Percentiles rank a stretch among this genome's conserved stretches.
Evolutionary conservation across 2,888 invertebrate species (phyloP).

Genomic region (Papilio demoleus): DNA sequence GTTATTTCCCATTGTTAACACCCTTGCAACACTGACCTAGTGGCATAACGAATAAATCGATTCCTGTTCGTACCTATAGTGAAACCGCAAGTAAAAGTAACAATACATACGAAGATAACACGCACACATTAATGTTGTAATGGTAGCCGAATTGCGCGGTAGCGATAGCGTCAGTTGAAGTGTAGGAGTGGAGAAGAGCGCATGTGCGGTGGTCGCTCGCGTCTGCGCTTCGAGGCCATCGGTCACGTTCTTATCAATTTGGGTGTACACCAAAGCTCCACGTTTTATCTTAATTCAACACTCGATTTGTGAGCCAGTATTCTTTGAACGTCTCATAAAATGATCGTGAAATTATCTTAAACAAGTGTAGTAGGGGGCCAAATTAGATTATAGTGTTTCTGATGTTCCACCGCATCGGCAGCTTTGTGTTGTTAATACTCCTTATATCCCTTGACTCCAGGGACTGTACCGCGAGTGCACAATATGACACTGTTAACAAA

Average conservation of each 20-base stretch:
- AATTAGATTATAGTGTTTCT: constrained; percentile 65
- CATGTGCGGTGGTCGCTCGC: constrained; percentile 63
- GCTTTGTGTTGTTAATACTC: constrained; percentile 64
- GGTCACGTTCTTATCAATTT: constrained; percentile 57
- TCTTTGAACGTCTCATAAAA: constrained; percentile 22
- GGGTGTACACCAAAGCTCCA: constrained; percentile 48
- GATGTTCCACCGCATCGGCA: constrained; percentile 74
- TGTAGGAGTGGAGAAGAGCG: constrained; percentile 61
- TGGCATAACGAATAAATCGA: constrained; percentile 63
- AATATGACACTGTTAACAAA: constrained; percentile 68
- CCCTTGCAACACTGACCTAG: constrained; percentile 67
- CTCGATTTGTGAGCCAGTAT: constrained; percentile 12
- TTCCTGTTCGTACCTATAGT: constrained; percentile 47
- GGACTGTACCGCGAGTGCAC: constrained; percentile 74
- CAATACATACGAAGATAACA: constrained; percentile 46
- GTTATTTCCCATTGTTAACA: constrained; percentile 42
- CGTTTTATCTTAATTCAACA: constrained; percentile 40
- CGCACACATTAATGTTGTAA: constrained; percentile 38
- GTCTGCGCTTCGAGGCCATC: constrained; percentile 58
- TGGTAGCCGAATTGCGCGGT: constrained; percentile 42
- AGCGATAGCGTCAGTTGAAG: constrained; percentile 50
- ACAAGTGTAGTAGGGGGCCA: constrained; percentile 51
- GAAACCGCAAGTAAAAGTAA: constrained; percentile 41
- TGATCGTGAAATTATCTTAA: constrained; percentile 50
- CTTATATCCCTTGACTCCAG: constrained; percentile 72